These are phyloP conservation scores for Enteromius paludinosus DNA, from an alignment of 2,797 vertebrate species.

Conservation along the genomic window DNA sequence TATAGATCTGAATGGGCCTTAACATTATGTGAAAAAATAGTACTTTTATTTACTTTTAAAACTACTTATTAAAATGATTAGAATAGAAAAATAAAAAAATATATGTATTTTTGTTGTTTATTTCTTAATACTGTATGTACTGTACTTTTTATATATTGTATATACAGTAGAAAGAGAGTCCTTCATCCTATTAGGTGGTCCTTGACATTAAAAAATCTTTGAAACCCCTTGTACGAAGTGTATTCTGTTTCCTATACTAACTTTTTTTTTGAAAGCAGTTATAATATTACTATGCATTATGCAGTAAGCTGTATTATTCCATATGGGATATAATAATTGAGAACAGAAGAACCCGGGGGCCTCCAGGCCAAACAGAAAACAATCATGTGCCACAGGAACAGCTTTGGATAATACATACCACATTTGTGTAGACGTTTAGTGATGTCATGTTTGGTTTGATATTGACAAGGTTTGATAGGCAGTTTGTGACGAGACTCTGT, in stretches of 20 bases:
- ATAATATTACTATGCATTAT: neutral
- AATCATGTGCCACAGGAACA: constrained; percentile 5
- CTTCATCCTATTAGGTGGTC: neutral
- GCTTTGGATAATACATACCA: constrained; percentile 20
- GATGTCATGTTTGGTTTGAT: constrained; percentile 8
- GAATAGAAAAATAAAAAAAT: no score
- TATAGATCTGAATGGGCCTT: neutral
- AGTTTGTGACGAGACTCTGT: neutral
- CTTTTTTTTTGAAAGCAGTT: neutral
- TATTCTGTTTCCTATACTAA: neutral
- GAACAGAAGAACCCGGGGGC: neutral
- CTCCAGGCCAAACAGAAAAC: constrained; percentile 10
- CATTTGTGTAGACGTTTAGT: neutral
- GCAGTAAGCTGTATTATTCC: neutral
- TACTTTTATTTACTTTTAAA: neutral
- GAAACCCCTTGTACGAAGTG: neutral
- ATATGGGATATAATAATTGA: neutral
- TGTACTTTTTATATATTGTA: neutral
- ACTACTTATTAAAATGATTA: no score
- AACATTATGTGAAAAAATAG: neutral
- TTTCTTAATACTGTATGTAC: neutral
- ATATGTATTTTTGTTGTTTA: neutral
- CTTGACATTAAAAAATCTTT: neutral
- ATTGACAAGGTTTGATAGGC: constrained; percentile 18
- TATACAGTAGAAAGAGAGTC: no score